Evolutionary conservation across 2,888 invertebrate genomes (phyloP).

Genomic region (Cryptus armator): DNA sequence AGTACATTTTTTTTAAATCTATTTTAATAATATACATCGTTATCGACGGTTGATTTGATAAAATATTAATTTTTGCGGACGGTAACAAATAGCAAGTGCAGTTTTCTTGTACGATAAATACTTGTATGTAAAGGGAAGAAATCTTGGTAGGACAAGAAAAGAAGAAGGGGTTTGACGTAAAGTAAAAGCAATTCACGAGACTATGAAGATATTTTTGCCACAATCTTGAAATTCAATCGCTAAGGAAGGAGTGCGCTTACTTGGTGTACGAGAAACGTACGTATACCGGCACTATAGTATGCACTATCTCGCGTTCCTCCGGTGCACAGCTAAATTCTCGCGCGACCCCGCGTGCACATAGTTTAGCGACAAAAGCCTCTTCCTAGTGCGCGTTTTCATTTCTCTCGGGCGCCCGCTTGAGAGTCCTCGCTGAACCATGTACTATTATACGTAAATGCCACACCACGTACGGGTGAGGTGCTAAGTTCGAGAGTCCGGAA

Average conservation of each 20-base stretch:
- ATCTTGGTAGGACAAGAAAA: background rate
- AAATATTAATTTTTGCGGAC: too few relatives aligned
- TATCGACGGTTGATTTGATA: too few relatives aligned
- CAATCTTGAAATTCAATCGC: conserved; percentile 57
- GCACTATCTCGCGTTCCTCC: conserved; percentile 18
- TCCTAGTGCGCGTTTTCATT: conserved; percentile 47
- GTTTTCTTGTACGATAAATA: too few relatives aligned
- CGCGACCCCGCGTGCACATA: conserved; percentile 49
- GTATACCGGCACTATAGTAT: conserved; percentile 4
- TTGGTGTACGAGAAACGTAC: conserved; percentile 3
- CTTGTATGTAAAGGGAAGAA: too few relatives aligned
- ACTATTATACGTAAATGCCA: conserved; percentile 33
- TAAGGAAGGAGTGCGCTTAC: conserved; percentile 32
- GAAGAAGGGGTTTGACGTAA: background rate
- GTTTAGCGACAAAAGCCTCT: conserved; percentile 56
- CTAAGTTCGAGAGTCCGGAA: conserved; percentile 53
- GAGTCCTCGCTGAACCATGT: conserved; percentile 30
- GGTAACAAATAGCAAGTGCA: too few relatives aligned
- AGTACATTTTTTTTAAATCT: background rate
- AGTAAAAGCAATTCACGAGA: conserved; percentile 60
- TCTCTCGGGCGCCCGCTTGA: conserved; percentile 26
- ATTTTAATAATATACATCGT: too few relatives aligned
- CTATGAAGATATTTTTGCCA: conserved; percentile 58
- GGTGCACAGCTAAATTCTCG: conserved; percentile 47
- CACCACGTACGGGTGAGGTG: conserved; percentile 17